Base-by-base conservation (phyloP, 2,797 vertebrate genomes). In the Chaetodon trifasciatus region DNA sequence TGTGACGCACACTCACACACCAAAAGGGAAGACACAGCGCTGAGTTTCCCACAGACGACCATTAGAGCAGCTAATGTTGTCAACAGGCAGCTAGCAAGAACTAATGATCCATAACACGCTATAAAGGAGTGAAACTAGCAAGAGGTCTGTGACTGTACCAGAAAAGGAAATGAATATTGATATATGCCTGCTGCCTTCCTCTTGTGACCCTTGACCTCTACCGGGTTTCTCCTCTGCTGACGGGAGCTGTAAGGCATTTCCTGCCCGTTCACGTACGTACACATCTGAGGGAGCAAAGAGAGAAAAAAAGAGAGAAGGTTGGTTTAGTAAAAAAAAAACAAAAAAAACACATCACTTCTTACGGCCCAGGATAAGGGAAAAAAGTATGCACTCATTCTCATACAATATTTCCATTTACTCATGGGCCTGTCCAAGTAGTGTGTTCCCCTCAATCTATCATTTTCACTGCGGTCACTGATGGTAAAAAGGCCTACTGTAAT, bases 331-430 rank as follows among this genome's bases (percentile, higher is more conserved):
- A 79, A 79, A 81, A 77, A 78, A 79, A 62, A 73, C 61, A 63
- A 71, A 60, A 71, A 74, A 63, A 85, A 68, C 84, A 66, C 42
- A 78, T 63, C 6, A 76, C 81, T 72, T 83, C 82, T 86, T 69
- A 82, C 47, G n/a, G 79, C 58, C 63, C 67, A 78, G 83, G 86
- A 89, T 86, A 71, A 85, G 24, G 83, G 89, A 77, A 90, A 94
- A 93, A 94, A 91, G 61, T 89, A 85, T 88, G 88, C 89, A 88
- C 89, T 88, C 82, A 65, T 92, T 93, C 89, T 91, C 91, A 84
- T 93, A 92, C 87, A 91, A 84, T 91, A 91, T 95, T 95, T 93
- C 91, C 92, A 94, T 94, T 93, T 86, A 91, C 86, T 93, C 91
- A 94, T 88, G 74, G 83, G 89, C 80, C 85, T 85, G 86, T 93